A percentile compares a stretch with the other conserved stretches of the same genome.
These are phyloP conservation scores for Allygus modestus DNA, from an alignment of 2,888 invertebrate genomes.

Conservation along the genomic window DNA sequence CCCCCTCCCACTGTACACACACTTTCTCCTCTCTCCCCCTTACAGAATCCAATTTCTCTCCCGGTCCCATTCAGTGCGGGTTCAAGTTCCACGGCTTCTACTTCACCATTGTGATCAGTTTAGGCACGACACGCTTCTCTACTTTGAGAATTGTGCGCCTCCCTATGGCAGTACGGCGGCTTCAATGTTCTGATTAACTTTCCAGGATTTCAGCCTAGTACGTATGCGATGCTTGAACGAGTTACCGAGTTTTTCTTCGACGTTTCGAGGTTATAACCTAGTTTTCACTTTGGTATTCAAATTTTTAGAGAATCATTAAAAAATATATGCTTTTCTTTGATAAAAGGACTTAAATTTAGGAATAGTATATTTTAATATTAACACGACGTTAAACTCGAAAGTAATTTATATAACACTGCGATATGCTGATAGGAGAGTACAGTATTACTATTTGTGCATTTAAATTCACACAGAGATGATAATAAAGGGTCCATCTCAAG, in stretches of 20 bases:
- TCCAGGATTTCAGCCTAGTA: background rate
- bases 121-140: background rate
- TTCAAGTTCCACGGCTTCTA: constrained; percentile 11
- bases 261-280: too few relatives aligned
- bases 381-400: too few relatives aligned
- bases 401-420: too few relatives aligned
- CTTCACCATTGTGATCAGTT: constrained; percentile 37
- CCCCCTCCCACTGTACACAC: background rate
- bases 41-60: constrained; percentile 26
- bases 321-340: too few relatives aligned
- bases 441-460: too few relatives aligned
- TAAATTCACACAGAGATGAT: too few relatives aligned
- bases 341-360: too few relatives aligned
- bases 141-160: constrained; percentile 8
- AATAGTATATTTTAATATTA: too few relatives aligned
- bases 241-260: background rate
- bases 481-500: too few relatives aligned
- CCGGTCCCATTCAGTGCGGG: constrained; percentile 6
- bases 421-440: too few relatives aligned
- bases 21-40: background rate
- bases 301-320: too few relatives aligned
- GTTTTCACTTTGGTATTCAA: too few relatives aligned
- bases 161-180: background rate
- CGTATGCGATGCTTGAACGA: background rate
- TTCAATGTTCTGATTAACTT: background rate